These are phyloP conservation scores for Drosophila austrosaltans DNA, from an alignment of 2,888 invertebrate species.

Conservation along the genomic window DNA sequence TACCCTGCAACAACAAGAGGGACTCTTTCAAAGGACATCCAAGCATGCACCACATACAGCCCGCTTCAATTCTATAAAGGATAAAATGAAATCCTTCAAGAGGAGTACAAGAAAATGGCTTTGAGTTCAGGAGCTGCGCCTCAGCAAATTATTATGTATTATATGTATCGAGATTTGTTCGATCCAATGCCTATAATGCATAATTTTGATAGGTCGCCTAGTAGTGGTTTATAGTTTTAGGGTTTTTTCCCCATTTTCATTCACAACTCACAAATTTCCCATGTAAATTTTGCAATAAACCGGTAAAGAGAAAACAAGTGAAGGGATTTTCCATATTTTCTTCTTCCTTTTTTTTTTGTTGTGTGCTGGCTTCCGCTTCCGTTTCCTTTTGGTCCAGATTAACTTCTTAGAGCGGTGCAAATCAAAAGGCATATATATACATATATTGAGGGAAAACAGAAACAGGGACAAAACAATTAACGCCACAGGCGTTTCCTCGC, in stretches of 20 bases:
- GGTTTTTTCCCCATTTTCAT: background rate
- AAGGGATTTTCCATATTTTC: background rate
- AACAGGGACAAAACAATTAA: constrained; percentile 64
- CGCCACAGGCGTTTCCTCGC: constrained; percentile 67
- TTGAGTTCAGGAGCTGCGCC: constrained; percentile 31
- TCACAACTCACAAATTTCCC: background rate
- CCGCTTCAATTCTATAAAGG: background rate
- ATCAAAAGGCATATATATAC: constrained; percentile 51
- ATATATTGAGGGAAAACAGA: constrained; percentile 24
- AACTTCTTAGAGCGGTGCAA: constrained; percentile 64
- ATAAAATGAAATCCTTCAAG: constrained; percentile 2
- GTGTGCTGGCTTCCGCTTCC: constrained; percentile 60
- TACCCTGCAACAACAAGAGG: constrained; percentile 52
- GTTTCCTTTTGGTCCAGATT: constrained; percentile 67
- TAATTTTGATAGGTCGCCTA: constrained; percentile 37
- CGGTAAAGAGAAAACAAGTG: background rate
- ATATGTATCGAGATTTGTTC: constrained; percentile 32
- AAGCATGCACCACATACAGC: constrained; percentile 20
- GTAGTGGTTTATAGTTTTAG: constrained; percentile 49
- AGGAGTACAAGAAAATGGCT: constrained; percentile 26
- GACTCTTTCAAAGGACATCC: constrained; percentile 1
- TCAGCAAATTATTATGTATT: constrained; percentile 51
- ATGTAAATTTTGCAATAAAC: constrained; percentile 42
- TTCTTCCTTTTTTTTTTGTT: too few species aligned
- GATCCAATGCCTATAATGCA: constrained; percentile 47